These are phyloP conservation scores for Odontocolon sp. DNA, from an alignment of 2,888 invertebrate species.

Conservation along the genomic window DNA sequence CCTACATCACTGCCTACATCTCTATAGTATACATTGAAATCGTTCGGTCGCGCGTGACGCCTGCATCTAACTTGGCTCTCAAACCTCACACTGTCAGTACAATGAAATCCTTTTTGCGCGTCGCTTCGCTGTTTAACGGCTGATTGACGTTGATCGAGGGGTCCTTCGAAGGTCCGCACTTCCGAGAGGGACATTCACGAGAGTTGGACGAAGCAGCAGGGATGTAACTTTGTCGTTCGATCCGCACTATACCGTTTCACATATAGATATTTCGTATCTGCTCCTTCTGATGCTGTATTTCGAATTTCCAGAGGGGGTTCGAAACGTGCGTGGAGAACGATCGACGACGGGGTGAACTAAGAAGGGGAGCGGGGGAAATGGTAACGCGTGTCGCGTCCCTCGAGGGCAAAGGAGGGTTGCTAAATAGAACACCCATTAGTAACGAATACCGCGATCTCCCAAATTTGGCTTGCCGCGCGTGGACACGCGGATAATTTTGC, in stretches of 20 bases:
- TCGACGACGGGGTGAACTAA: slow-evolving; percentile 24
- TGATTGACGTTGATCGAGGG: slow-evolving; percentile 79
- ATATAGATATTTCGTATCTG: neutral
- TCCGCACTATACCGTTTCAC: slow-evolving; percentile 40
- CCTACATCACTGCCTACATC: neutral
- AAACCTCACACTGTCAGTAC: slow-evolving; percentile 56
- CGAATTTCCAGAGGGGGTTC: slow-evolving; percentile 50
- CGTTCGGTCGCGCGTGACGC: slow-evolving; percentile 31
- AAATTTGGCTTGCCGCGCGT: slow-evolving; percentile 39
- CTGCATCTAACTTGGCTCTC: slow-evolving; percentile 37
- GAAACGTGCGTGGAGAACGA: slow-evolving; percentile 42
- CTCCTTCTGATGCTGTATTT: neutral
- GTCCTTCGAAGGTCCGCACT: slow-evolving; percentile 58
- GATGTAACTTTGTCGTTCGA: slow-evolving; percentile 54
- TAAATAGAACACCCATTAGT: slow-evolving; percentile 79
- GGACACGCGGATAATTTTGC: slow-evolving; percentile 52
- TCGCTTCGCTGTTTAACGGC: slow-evolving; percentile 78
- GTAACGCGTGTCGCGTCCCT: slow-evolving; percentile 76
- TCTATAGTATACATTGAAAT: slow-evolving; percentile 24
- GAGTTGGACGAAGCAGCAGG: slow-evolving; percentile 58
- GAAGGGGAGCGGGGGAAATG: slow-evolving; percentile 37
- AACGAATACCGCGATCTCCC: slow-evolving; percentile 72
- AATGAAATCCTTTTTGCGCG: slow-evolving; percentile 70
- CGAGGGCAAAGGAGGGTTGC: slow-evolving; percentile 71
- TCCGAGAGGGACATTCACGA: slow-evolving; percentile 57